A percentile compares a stretch with the other conserved stretches of the same genome.
These are phyloP conservation scores for Lacanobia wlatinum DNA, from an alignment of 2,888 invertebrate species.

Conservation along the genomic window DNA sequence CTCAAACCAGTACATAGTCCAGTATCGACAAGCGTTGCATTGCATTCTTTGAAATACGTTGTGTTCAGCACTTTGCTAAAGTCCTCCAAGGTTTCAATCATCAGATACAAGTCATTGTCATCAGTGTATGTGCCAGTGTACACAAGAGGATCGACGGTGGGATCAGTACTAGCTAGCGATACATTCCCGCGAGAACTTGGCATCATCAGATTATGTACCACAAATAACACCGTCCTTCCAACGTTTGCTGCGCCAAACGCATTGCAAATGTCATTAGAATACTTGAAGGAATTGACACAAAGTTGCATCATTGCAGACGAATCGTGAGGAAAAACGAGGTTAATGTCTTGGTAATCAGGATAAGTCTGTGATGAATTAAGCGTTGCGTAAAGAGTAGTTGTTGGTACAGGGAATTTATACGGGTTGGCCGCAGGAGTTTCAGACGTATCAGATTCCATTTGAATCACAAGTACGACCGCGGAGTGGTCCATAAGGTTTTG, in stretches of 20 bases:
- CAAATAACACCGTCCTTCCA: constrained; percentile 38
- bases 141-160: constrained; percentile 53
- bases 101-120: constrained; percentile 63
- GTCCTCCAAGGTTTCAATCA: constrained; percentile 63
- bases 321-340: constrained; percentile 60
- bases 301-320: constrained; percentile 58
- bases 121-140: constrained; percentile 36
- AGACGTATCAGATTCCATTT: constrained; percentile 27
- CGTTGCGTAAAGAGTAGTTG: constrained; percentile 52
- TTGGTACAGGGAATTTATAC: constrained; percentile 57
- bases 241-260: constrained; percentile 51
- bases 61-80: constrained; percentile 67
- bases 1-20: constrained; percentile 57
- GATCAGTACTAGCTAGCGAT: constrained; percentile 44
- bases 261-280: constrained; percentile 67
- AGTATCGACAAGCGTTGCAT: constrained; percentile 63
- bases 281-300: constrained; percentile 66
- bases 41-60: constrained; percentile 59
- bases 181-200: constrained; percentile 65
- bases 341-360: constrained; percentile 68
- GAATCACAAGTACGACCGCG: not conserved
- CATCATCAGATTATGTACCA: constrained; percentile 46
- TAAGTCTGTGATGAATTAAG: constrained; percentile 58
- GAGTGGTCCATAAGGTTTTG: constrained; percentile 61
- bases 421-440: not conserved